Base-by-base conservation (phyloP, 2,888 invertebrate genomes). In the Zhengitettix transpicula region DNA sequence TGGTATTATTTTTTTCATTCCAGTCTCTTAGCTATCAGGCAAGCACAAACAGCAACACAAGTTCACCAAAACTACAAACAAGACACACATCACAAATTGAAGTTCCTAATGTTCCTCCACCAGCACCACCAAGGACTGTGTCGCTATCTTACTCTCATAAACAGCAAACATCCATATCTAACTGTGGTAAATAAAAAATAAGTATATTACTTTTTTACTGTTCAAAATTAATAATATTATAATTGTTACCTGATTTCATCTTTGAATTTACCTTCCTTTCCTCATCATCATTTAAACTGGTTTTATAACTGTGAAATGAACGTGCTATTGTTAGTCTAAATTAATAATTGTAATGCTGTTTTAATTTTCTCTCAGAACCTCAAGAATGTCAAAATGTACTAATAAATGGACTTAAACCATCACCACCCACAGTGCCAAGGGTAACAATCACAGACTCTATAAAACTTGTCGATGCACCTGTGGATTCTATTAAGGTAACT, bases 41-140 rank as follows among this genome's bases (percentile, higher is more conserved):
- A 67, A 53, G 58, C 42, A 54, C 16, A 17, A 61, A 58, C 42
- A 63, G 61, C 47, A 60, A 61, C 56, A 61, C 63, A 17, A 61
- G 60, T 42, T 63, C 63, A 16, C 60, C 59, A 11, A 42, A 54
- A 17, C 58, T 60, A 14, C 57, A 54, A 16, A n/a, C 14, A 17
- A 52, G 57, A 15, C 28, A 28, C 28, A 7, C 28, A 28, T 12
- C 65, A 7, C 68, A 69, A 14, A 42, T 70, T 69, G 71, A 71
- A 62, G 70, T 68, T 60, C 67, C 71, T 1, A 69, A 68, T 12
- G 66, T 70, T 42, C 71, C 71, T 10, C 71, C 71, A 5, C 71
- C 71, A 5, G 71, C 71, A 1, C 71, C 71, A 1, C 71, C 71
- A 2, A 67, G 71, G 42, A 72, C 71, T 7, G 71, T 72, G 1